Conservation (phyloP, 2,113 vertebrate species). For the Psephotus haematonotus region DNA sequence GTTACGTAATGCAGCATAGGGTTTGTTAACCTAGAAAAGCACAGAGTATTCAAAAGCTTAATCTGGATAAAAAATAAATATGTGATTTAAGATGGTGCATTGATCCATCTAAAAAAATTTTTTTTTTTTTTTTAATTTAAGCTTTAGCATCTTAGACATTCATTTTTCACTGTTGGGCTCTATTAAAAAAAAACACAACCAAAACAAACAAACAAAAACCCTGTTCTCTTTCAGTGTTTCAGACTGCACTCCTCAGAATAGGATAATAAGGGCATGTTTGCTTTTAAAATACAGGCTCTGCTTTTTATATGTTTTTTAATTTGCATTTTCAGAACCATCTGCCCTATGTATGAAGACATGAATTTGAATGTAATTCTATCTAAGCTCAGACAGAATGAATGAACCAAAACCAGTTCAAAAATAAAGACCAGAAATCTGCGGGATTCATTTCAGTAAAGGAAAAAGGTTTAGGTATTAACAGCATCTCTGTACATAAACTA, state of each 20-base stretch:
- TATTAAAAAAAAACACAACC: not conserved
- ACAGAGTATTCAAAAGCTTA: not conserved
- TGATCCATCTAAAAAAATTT: not conserved
- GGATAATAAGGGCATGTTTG: not conserved
- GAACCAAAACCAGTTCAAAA: not conserved
- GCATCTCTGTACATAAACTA: not conserved
- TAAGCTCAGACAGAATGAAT: not conserved
- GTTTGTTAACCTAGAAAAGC: not conserved
- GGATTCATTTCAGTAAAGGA: not conserved
- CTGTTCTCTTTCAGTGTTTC: not conserved
- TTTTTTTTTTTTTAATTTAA: not conserved
- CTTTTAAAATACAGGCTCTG: not conserved
- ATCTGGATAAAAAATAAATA: constrained; percentile 3
- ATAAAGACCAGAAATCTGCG: not conserved
- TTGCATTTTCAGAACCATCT: not conserved
- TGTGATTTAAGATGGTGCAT: not conserved
- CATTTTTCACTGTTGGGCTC: not conserved
- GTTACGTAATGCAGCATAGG: not conserved
- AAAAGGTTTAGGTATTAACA: not conserved
- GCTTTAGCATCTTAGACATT: not conserved
- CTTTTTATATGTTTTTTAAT: not conserved
- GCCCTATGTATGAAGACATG: not conserved
- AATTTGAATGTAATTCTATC: not conserved
- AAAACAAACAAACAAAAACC: not conserved
- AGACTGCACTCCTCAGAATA: not conserved